These are phyloP conservation scores for Chaetops frenatus DNA, from an alignment of 2,113 vertebrate genomes.

Conservation along the genomic window DNA sequence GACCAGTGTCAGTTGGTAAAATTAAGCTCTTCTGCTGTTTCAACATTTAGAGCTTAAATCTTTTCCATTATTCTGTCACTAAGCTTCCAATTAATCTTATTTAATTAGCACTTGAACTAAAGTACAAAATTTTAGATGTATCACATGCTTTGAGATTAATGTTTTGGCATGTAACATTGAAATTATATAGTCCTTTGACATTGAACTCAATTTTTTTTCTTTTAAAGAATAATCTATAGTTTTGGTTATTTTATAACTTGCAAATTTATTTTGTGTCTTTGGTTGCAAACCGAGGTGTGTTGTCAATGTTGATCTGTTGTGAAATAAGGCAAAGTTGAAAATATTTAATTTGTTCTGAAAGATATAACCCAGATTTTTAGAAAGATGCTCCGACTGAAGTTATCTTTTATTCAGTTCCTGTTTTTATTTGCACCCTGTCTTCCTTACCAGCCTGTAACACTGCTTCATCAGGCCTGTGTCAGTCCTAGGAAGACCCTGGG, in stretches of 20 bases:
- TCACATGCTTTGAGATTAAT: background rate
- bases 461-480: background rate
- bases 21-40: background rate
- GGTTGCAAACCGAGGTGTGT: background rate
- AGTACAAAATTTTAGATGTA: background rate
- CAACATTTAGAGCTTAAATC: background rate
- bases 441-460: background rate
- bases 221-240: background rate
- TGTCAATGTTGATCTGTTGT: background rate
- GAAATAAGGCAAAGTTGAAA: background rate
- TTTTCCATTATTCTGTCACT: background rate
- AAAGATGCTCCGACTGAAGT: background rate
- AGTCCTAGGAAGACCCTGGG: background rate
- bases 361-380: background rate
- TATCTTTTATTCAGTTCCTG: background rate
- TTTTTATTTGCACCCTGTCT: background rate
- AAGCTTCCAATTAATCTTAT: constrained; percentile 9
- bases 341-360: background rate
- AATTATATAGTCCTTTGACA: constrained; percentile 3
- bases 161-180: background rate
- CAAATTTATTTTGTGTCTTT: background rate
- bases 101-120: constrained; percentile 31
- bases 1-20: background rate
- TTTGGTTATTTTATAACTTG: background rate
- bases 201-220: background rate